Conservation (phyloP, 2,888 invertebrate genomes). For the Atherix ibis region DNA sequence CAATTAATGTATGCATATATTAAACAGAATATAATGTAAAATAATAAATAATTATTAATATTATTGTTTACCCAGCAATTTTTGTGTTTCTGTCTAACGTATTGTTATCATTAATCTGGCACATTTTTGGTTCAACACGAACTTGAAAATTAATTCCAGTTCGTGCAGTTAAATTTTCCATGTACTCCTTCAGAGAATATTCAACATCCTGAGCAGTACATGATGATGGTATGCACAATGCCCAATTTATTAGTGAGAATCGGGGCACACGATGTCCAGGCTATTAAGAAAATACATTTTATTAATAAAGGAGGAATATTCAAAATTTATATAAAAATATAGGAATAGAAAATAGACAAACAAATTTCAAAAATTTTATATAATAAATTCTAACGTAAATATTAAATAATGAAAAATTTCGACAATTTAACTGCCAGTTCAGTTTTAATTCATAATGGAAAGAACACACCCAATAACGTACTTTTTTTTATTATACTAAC, state of each 20-base stretch:
- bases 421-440: too few species aligned
- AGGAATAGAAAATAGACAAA: too few species aligned
- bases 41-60: too few species aligned
- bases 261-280: conserved; percentile 54
- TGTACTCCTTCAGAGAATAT: conserved; percentile 35
- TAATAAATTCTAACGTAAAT: too few species aligned
- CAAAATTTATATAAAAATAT: too few species aligned
- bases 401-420: too few species aligned
- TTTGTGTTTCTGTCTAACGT: conserved; percentile 34
- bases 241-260: conserved; percentile 51
- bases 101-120: conserved; percentile 34
- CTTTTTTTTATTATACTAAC: too few species aligned
- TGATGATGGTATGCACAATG: conserved; percentile 46
- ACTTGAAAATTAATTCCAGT: conserved; percentile 42
- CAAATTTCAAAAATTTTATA: too few species aligned
- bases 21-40: too few species aligned
- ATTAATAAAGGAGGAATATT: background rate
- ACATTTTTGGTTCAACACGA: conserved; percentile 44
- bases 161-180: conserved; percentile 34
- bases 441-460: too few species aligned
- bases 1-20: conserved; percentile 7
- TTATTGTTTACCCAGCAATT: conserved; percentile 37
- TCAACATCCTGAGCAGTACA: conserved; percentile 44
- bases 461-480: too few species aligned
- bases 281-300: conserved; percentile 28